Evolutionary conservation across 2,888 invertebrate genomes (phyloP).

Genomic region (Drosophila picticornis): DNA sequence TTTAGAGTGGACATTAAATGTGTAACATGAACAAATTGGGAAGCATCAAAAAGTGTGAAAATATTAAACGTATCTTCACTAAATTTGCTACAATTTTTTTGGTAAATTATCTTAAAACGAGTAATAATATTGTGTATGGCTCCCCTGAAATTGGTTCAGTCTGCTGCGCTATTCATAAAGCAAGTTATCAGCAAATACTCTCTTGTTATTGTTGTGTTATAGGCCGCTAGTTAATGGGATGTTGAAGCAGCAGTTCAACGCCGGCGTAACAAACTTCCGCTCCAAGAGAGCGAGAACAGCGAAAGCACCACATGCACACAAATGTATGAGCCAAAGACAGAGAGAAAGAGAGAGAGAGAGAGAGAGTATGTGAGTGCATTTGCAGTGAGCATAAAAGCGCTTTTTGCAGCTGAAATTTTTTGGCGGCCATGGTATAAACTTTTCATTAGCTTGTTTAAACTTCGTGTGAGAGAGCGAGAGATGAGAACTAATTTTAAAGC

Average conservation of each 20-base stretch:
- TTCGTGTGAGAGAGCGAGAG: conserved; percentile 50
- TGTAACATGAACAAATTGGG: not conserved
- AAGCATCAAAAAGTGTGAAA: not conserved
- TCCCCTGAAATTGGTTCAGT: conserved; percentile 34
- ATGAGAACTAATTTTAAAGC: conserved; percentile 72
- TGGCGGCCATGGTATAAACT: conserved; percentile 48
- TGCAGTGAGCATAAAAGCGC: conserved; percentile 61
- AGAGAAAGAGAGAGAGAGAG: conserved; percentile 12
- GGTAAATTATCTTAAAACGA: not conserved
- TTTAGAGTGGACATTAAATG: conserved; percentile 46
- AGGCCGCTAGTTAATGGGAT: not conserved
- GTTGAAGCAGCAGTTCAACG: conserved; percentile 41
- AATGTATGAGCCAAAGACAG: not conserved
- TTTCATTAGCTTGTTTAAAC: conserved; percentile 46
- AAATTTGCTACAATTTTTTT: not conserved
- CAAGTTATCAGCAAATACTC: conserved; percentile 44
- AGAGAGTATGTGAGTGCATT: conserved; percentile 18
- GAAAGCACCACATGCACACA: conserved; percentile 41
- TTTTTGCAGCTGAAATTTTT: conserved; percentile 57
- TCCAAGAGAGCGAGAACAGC: conserved; percentile 25
- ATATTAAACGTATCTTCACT: not conserved
- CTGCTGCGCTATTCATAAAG: conserved; percentile 30
- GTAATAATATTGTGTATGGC: conserved; percentile 5
- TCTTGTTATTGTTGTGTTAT: conserved; percentile 40
- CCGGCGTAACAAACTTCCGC: conserved; percentile 68